Conservation (phyloP, 1,140 invertebrate species). For the Hycleus phaleratus region DNA sequence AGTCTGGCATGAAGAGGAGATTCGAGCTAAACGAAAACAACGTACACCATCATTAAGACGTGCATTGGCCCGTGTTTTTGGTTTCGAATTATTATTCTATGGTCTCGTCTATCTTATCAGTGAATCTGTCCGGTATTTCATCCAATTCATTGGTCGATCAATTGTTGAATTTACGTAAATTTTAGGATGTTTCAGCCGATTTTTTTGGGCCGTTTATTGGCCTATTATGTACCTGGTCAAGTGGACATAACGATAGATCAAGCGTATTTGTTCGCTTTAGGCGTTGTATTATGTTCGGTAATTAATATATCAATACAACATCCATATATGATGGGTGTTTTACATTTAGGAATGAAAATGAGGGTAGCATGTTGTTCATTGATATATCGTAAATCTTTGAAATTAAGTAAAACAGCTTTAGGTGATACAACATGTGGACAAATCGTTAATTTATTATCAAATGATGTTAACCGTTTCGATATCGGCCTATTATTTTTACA, state of each 20-base stretch:
- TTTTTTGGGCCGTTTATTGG: conserved; percentile 31
- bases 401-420: conserved; percentile 63
- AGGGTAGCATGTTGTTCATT: conserved; percentile 62
- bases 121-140: conserved; percentile 35
- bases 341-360: conserved; percentile 70
- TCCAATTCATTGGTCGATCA: neutral
- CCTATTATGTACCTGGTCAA: conserved; percentile 29
- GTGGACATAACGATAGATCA: conserved; percentile 42
- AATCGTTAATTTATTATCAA: conserved; percentile 80
- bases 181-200: conserved; percentile 35
- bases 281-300: conserved; percentile 62
- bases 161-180: neutral
- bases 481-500: conserved; percentile 61
- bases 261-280: conserved; percentile 58
- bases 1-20: conserved; percentile 44
- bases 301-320: conserved; percentile 66
- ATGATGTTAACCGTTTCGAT: conserved; percentile 71
- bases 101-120: conserved; percentile 35
- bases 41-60: conserved; percentile 35
- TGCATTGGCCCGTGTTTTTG: conserved; percentile 31
- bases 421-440: conserved; percentile 72
- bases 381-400: conserved; percentile 67
- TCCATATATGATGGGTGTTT: conserved; percentile 68
- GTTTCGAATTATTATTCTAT: conserved; percentile 34
- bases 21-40: conserved; percentile 29